phyloP scores from a whole-genome alignment of 2,888 invertebrate genomes.

The Morpho helenor region DNA sequence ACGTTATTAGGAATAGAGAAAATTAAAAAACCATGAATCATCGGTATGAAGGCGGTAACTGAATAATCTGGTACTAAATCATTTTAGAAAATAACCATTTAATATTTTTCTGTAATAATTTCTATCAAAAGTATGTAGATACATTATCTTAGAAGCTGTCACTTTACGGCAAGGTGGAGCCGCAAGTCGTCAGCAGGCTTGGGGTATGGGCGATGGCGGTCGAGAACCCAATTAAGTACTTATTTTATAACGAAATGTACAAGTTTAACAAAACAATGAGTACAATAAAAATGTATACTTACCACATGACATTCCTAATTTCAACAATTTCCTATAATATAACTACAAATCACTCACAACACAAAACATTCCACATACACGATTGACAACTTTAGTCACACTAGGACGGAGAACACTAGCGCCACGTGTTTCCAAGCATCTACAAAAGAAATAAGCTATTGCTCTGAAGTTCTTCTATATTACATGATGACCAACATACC shows the following conservation, averaged over 20 bases:
- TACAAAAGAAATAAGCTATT: conserved; percentile 22
- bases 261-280: not conserved
- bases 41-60: conserved; percentile 28
- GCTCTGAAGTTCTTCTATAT: conserved; percentile 23
- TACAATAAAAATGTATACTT: conserved; percentile 38
- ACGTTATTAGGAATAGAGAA: not conserved
- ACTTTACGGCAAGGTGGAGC: conserved; percentile 54
- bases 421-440: conserved; percentile 49
- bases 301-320: conserved; percentile 68
- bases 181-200: conserved; percentile 56
- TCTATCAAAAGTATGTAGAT: not conserved
- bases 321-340: conserved; percentile 47
- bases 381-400: conserved; percentile 39
- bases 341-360: conserved; percentile 67
- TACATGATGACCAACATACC: conserved; percentile 23
- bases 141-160: conserved; percentile 14
- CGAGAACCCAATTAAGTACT: conserved; percentile 41
- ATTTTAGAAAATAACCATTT: not conserved
- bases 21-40: conserved; percentile 28
- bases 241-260: too few species aligned
- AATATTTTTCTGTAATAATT: too few species aligned
- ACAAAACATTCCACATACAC: conserved; percentile 64
- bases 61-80: not conserved
- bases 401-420: conserved; percentile 48
- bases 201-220: conserved; percentile 78